Base-by-base conservation (phyloP, 2,797 vertebrate species). In the Moxostoma hubbsi region DNA sequence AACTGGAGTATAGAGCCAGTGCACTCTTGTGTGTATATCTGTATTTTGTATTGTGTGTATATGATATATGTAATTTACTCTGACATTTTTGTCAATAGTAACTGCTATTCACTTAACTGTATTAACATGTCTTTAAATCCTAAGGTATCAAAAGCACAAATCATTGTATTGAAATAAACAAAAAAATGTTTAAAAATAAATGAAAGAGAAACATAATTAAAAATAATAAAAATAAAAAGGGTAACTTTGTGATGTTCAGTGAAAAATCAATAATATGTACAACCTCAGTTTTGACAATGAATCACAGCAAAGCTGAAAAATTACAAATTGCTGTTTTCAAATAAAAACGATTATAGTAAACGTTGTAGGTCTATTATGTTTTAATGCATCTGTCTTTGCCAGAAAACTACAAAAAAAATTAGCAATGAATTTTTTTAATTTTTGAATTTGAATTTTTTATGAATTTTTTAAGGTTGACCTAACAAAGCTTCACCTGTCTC, bases 281-380 rank as follows among this genome's bases (percentile, higher is more conserved):
- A 95, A 96, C 91, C 91, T 90, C 78, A 93, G 93, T 95, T 95
- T 96, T 95, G 95, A 94, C 94, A 93, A 86, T 94, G 93, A 96
- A 92, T 95, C 93, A 93, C 92, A 92, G 91, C 94, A 93, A 93
- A 95, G 94, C 95, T 91, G 88, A 65, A 83, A 36, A 71, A 86
- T 87, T 94, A 87, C 94, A 93, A 94, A 96, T 96, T 96, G 96
- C 97, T 97, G 96, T 97, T 98, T 97, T 96, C 95, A 96, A 97
- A 96, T 96, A 98, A 98, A 99, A 96, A 95, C 96, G 94, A 96
- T 89, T 94, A 94, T 92, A 93, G 91, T 93, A 92, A 94, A 65
- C n/a, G 91, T 90, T 93, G 36, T 36, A 36, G 90, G 89, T 92
- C 90, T 87, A 90, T 90, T 90, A 89, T 91, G 69, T 75, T 75